Conservation (phyloP, 2,113 vertebrate species). For the Rhadina sibilatrix region DNA sequence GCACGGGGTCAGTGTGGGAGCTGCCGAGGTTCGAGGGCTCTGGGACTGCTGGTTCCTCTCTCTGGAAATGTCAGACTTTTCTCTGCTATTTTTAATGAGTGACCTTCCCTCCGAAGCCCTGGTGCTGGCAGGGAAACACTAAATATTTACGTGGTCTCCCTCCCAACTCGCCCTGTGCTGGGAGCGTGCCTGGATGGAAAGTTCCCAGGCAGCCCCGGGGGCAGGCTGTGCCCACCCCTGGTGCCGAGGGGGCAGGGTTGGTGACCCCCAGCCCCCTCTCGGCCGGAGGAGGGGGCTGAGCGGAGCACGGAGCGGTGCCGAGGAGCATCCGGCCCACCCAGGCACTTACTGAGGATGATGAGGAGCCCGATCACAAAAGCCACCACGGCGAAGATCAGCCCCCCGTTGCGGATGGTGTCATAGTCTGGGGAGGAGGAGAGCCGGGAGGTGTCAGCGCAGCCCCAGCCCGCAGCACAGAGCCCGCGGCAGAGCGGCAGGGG, state of each 20-base stretch:
- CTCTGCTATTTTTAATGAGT: constrained; percentile 56
- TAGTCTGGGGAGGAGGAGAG: constrained; percentile 72
- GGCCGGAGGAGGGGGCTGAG: accelerated
- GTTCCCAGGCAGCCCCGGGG: background rate
- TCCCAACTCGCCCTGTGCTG: background rate
- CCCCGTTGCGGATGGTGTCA: constrained; percentile 78
- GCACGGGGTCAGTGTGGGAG: background rate
- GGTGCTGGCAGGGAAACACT: constrained; percentile 7
- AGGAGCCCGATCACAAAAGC: constrained; percentile 80
- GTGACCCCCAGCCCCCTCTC: background rate
- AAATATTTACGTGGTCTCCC: constrained; percentile 35
- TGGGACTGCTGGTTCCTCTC: background rate
- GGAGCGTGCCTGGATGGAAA: constrained; percentile 12
- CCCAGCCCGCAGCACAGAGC: background rate
- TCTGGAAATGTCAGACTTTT: constrained; percentile 31
- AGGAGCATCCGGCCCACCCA: accelerated
- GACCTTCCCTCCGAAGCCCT: constrained; percentile 32
- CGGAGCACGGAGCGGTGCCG: accelerated
- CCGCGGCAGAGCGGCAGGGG: accelerated
- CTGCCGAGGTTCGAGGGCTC: background rate
- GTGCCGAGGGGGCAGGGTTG: background rate
- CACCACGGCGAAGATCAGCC: constrained; percentile 82
- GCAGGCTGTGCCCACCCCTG: background rate
- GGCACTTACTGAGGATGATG: constrained; percentile 83
- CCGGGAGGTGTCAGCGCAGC: background rate